A percentile compares a stretch with the other conserved stretches of the same genome.
Conservation (phyloP, 2,888 invertebrate genomes). For the Oscheius sp. region DNA sequence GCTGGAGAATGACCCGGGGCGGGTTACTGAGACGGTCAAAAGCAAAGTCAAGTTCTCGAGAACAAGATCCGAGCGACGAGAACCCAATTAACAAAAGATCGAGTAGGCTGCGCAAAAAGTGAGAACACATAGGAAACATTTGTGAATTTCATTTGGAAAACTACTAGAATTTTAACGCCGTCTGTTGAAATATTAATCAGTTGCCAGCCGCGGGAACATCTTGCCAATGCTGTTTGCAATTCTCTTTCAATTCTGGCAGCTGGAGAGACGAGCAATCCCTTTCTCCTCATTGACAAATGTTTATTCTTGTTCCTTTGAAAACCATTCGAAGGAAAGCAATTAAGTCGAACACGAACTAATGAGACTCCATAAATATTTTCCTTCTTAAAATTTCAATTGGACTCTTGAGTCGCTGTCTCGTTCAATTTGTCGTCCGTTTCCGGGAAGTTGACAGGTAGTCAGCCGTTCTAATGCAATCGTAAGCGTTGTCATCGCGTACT, state of each 20-base stretch:
- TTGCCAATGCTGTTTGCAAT: background rate
- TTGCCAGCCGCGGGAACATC: background rate
- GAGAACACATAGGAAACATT: no score
- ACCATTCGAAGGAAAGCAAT: background rate
- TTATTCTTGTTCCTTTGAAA: background rate
- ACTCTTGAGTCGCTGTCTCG: background rate
- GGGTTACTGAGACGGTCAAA: constrained; percentile 21
- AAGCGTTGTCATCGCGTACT: constrained; percentile 10
- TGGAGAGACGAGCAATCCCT: no score
- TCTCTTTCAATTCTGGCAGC: no score
- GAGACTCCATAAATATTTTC: no score
- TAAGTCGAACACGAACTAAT: no score
- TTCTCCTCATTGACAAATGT: no score
- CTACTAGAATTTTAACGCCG: no score
- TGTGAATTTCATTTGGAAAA: no score
- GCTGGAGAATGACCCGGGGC: background rate
- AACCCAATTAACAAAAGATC: background rate
- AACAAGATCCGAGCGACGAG: background rate
- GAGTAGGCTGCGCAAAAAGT: no score
- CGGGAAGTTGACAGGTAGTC: constrained; percentile 9
- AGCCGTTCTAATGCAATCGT: background rate
- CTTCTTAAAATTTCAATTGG: no score
- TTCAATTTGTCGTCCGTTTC: background rate
- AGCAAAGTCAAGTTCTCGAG: constrained; percentile 5
- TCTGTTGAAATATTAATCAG: no score